Conservation (phyloP, 1,140 invertebrate genomes). For the Catajapyx aquilonaris region DNA sequence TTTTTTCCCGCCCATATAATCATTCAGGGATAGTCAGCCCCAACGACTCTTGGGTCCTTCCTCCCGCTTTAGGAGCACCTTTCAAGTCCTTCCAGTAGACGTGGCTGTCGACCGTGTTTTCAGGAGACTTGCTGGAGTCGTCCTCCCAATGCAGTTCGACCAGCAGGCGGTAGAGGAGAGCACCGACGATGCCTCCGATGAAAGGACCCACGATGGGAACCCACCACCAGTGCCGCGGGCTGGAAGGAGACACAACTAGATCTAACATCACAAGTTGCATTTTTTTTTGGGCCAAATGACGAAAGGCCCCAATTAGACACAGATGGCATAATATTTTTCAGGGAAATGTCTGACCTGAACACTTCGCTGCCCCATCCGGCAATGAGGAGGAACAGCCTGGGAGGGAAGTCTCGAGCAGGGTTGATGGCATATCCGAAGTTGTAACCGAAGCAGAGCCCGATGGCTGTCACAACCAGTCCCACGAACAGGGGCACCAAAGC, state of each 20-base stretch:
- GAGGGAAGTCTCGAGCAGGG: conserved; percentile 36
- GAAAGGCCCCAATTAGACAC: not conserved
- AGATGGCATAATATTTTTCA: not conserved
- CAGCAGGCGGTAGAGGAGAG: conserved; percentile 24
- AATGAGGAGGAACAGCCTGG: conserved; percentile 29
- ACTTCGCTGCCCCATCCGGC: conserved; percentile 29
- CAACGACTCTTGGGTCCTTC: too few relatives aligned
- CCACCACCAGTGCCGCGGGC: conserved; percentile 26
- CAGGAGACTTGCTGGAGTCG: too few relatives aligned
- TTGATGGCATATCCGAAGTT: conserved; percentile 41
- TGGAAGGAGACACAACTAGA: conserved; percentile 14
- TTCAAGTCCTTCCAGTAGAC: too few relatives aligned
- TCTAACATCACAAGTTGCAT: too few relatives aligned
- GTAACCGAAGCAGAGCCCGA: conserved; percentile 29
- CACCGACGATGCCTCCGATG: conserved; percentile 29
- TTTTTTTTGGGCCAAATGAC: too few relatives aligned
- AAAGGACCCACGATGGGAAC: conserved; percentile 31
- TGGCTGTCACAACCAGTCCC: conserved; percentile 28
- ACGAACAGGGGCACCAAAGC: conserved; percentile 24
- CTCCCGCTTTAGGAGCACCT: too few relatives aligned
- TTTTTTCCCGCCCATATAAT: too few relatives aligned
- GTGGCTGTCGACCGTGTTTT: too few relatives aligned
- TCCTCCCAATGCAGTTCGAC: too few relatives aligned
- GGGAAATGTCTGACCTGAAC: conserved; percentile 22
- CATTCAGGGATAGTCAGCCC: too few relatives aligned